Evolutionary conservation across 2,113 vertebrate species (phyloP), one percentile per base, ranked within the genome.

Genomic region (Gasterosteus aculeatus): DNA sequence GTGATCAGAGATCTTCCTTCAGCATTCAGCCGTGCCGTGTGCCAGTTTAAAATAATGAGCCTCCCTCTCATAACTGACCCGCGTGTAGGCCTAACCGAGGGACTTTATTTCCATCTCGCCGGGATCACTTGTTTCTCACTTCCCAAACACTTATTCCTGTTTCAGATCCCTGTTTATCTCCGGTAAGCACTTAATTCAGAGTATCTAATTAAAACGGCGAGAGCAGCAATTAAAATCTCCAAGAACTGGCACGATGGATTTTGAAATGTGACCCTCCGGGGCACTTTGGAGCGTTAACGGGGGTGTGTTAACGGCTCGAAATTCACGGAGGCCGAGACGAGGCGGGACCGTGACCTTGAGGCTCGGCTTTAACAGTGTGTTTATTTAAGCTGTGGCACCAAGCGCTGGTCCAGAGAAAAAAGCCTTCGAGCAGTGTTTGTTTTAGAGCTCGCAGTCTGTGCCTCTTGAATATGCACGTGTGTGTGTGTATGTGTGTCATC

Each of bases 361-460:
- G 66, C 78, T 73, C 53, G 33, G 3, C 69, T 33, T 83, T 82
- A 85, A 88, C 60, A 46, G 57, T 66, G 64, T 72, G 57, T 84
- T 83, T 88, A 73, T 88, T 74, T 83, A 72, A 80, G 71, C 19
- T 16, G 0, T 0, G 15, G 35, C 19, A 75, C 66, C 56, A 58
- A 74, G 41, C 18, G 75, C 57, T 89, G 76, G 75, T 87, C 63
- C 84, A 80, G 60, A 69, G 80, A 82, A 85, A 87, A 77, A 73
- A 77, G 7, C 38, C 65, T 67, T 60, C 41, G 44, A 44, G n/a
- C 44, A 16, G 53, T 65, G 66, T 64, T 16, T 41, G 56, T 47
- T 38, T 64, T 5, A 59, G 60, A 31, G 42, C 16, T 0, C 38
- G 0, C 26, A 26, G 19, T 69, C 49, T 35, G 46, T 62, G 68